These are phyloP conservation scores for Pseudochirops cupreus DNA, from an alignment of 2,797 vertebrate genomes.

Conservation along the genomic window DNA sequence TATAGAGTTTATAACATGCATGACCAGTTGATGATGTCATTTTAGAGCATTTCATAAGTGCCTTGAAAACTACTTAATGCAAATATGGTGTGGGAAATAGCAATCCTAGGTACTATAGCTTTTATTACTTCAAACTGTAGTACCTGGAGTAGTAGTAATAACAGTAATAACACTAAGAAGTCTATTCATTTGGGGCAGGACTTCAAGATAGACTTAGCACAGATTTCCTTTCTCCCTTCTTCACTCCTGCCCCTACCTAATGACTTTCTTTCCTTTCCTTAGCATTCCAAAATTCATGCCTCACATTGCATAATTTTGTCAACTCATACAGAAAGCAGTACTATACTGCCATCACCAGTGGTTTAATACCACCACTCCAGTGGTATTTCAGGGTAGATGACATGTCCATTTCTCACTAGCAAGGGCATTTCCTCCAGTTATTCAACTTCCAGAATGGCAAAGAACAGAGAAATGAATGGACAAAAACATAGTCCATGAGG, in stretches of 20 bases:
- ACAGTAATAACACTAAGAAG: not conserved
- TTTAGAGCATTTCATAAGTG: not conserved
- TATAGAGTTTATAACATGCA: not conserved
- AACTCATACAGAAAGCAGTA: not conserved
- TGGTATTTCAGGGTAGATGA: not conserved
- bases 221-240: conserved; percentile 13
- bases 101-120: not conserved
- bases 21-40: not conserved
- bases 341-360: not conserved
- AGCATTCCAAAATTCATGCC: conserved; percentile 15
- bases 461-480: not conserved
- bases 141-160: not conserved
- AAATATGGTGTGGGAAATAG: not conserved
- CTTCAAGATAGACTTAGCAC: not conserved
- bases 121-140: not conserved
- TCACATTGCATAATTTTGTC: conserved; percentile 30
- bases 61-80: not conserved
- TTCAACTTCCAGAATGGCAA: not conserved
- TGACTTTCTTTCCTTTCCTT: not conserved
- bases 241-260: conserved; percentile 27
- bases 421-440: not conserved
- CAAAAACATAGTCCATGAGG: not conserved
- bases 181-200: not conserved
- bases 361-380: not conserved
- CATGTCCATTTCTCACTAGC: not conserved